Base-by-base conservation (phyloP, 2,113 vertebrate species). In the Hippocampus barbouri region DNA sequence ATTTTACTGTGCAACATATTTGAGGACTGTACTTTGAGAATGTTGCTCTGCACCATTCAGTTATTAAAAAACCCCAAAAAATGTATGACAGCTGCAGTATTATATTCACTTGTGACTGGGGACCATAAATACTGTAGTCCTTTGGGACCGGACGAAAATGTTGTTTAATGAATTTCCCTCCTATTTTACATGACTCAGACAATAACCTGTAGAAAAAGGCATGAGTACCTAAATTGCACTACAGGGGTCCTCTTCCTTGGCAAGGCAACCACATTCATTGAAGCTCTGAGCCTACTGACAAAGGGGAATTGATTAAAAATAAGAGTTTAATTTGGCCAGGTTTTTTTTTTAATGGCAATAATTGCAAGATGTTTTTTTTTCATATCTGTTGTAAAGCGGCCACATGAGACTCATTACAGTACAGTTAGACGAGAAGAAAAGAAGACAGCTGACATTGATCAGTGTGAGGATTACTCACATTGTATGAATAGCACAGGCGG, bases 321-420 rank as follows among this genome's bases (percentile, higher is more conserved):
- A 85, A 84, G 78, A 87, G 87, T 87, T 86, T 84, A 78, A 90
- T 86, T 82, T 83, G 80, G 74, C 75, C 56, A 71, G 30, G 27
- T 2, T 30, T 30, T 38, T 38, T 82, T 87, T 86, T 85, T 77
- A 86, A 86, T 79, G 75, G 78, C 83, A 82, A 88, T 79, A 86
- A 89, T 77, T 83, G 83, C 72, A 49, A 83, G 79, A 79, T 74
- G 80, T 82, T 82, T 70, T 21, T 30, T 70, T 69, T 83, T 80
- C 84, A 82, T 77, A 84, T 66, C 49, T 79, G 74, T 85, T 73
- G 83, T 80, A 77, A 64, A 82, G 82, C 78, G 84, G 85, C 79
- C 91, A 79, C 70, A 80, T 59, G 89, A 92, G 88, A 90, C 88
- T 90, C 86, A 91, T 91, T 92, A 92, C 80, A 83, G 78, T 77